A percentile compares a stretch with the other conserved stretches of the same genome.
phyloP scores from a whole-genome alignment of 2,797 vertebrate species.

The Eremophila alpestris region DNA sequence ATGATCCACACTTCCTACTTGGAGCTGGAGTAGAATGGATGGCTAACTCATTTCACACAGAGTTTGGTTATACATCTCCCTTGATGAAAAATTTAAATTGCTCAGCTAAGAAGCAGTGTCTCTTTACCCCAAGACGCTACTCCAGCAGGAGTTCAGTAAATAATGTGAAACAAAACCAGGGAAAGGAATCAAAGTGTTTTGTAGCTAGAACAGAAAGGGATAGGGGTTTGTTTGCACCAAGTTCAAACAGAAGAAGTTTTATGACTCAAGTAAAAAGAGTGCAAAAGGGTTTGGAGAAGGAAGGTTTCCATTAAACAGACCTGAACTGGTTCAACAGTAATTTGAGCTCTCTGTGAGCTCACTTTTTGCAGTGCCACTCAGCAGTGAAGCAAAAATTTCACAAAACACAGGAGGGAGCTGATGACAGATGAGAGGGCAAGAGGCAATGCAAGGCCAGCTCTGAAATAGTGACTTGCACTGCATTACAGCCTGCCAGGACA shows the following conservation, averaged over 20 bases:
- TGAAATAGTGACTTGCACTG: not conserved
- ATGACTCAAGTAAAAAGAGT: not conserved
- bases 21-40: not conserved
- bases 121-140: not conserved
- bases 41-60: not conserved
- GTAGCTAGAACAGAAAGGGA: not conserved
- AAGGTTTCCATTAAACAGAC: constrained; percentile 58
- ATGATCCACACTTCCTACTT: not conserved
- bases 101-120: not conserved
- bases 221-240: constrained; percentile 16
- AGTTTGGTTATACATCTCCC: constrained; percentile 8
- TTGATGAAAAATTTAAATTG: constrained; percentile 45
- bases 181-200: constrained; percentile 13
- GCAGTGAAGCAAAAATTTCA: not conserved
- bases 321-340: constrained; percentile 15
- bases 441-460: not conserved
- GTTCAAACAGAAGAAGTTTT: constrained; percentile 36
- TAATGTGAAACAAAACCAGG: not conserved
- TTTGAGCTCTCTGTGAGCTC: constrained; percentile 26
- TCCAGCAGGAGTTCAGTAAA: constrained; percentile 3
- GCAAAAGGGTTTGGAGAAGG: constrained; percentile 1
- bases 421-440: constrained; percentile 28
- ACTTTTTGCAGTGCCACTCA: not conserved
- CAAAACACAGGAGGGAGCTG: not conserved
- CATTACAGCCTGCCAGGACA: not conserved